Base-by-base conservation (phyloP, 2,113 vertebrate genomes). In the rat (Rattus norvegicus) region DNA sequence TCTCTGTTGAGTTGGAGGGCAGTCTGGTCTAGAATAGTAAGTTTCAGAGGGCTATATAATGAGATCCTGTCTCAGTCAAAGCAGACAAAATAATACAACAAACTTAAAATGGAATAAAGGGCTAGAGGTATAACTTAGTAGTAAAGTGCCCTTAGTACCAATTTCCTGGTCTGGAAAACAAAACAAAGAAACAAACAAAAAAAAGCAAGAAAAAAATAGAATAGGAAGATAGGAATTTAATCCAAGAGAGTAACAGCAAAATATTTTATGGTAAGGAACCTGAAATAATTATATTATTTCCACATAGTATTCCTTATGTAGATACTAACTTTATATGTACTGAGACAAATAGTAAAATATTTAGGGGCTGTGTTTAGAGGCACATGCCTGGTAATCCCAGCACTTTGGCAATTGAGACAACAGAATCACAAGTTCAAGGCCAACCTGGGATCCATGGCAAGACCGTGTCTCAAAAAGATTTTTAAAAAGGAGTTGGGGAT, bases 281-380 rank as follows among this genome's bases (percentile, higher is more conserved):
- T 89, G 72, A 91, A 56, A 26, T 91, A 93, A 86, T 33, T 49
- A 30, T 43, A 73, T 95, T 92, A 84, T 87, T 90, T 96, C 36
- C 43, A 92, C 86, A 54, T 59, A 28, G 56, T 88, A 79, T 90
- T 11, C 9, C 16, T 89, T 97, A 16, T 95, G n/a, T 59, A 72
- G 39, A 91, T 84, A 30, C 10, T 83, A 92, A 73, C 54, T 89
- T 77, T 95, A 59, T 93, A 72, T 86, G 81, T 81, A 93, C 76
- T 65, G 83, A 73, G 33, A 79, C 49, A 93, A 67, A 88, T 91
- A 81, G 76, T 54, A 54, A 54, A 12, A 2, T 73, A 88, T 43
- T 39, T 73, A n/a, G 87, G 49, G 26, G 14, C n/a, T 43, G 9
- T 33, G 47, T 36, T n/a, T 88, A 7, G 33, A 70, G 30, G 65